A percentile compares a stretch with the other conserved stretches of the same genome.
These are phyloP conservation scores for Drosophila tropicalis DNA, from an alignment of 1,140 invertebrate species.

Conservation along the genomic window DNA sequence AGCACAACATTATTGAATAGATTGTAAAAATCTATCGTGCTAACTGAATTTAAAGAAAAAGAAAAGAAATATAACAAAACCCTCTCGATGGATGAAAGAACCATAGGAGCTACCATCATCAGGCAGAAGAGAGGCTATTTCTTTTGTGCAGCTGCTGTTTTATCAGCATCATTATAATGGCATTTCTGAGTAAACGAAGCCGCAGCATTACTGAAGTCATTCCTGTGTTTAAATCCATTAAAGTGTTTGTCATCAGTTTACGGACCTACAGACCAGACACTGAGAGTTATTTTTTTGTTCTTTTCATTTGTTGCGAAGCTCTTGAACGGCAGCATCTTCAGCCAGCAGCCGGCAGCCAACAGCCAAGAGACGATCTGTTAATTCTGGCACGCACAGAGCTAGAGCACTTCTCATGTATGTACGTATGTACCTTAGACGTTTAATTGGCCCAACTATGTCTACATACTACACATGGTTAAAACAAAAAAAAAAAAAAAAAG, in stretches of 20 bases:
- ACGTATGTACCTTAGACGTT: slow-evolving; percentile 14
- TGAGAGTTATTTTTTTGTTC: not conserved
- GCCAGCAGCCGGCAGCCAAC: not conserved
- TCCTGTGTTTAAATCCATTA: slow-evolving; percentile 30
- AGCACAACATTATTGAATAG: slow-evolving; percentile 8
- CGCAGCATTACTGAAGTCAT: slow-evolving; percentile 23
- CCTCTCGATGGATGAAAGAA: not conserved
- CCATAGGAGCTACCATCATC: not conserved
- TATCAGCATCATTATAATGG: slow-evolving; percentile 26
- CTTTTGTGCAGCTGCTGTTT: slow-evolving; percentile 18
- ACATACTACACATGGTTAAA: not conserved
- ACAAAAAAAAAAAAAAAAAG: not conserved
- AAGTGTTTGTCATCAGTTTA: slow-evolving; percentile 27
- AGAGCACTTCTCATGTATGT: slow-evolving; percentile 17
- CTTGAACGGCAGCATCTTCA: not conserved
- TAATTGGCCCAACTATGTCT: slow-evolving; percentile 21
- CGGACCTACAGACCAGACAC: slow-evolving; percentile 18
- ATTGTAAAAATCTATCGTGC: slow-evolving; percentile 8
- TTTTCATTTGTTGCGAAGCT: not conserved
- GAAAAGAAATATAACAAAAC: slow-evolving; percentile 2
- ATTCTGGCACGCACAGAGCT: slow-evolving; percentile 21
- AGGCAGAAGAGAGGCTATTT: not conserved
- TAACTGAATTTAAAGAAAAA: slow-evolving; percentile 7
- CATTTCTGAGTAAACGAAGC: slow-evolving; percentile 25
- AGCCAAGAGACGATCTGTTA: slow-evolving; percentile 15